phyloP scores from a whole-genome alignment of 1,140 invertebrate species.

The Trachelipus rathkii region DNA sequence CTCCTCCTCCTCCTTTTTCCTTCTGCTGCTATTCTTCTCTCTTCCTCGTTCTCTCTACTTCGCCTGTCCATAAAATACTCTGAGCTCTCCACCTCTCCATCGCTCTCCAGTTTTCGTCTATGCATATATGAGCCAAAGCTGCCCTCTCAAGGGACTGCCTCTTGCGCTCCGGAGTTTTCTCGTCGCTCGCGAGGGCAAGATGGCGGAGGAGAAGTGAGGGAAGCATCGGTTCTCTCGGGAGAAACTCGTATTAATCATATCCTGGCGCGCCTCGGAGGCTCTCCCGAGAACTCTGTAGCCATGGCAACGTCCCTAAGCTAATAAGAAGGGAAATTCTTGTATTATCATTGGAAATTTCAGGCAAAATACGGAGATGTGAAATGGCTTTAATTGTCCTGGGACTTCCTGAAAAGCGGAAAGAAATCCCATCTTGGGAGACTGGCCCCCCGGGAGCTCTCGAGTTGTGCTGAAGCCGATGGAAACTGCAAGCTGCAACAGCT shows the following conservation, averaged over 20 bases:
- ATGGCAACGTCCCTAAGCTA: constrained; percentile 5
- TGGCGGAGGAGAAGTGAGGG: background rate
- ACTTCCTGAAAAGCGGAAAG: constrained; percentile 3
- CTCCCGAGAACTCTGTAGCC: background rate
- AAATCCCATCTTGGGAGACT: constrained; percentile 8
- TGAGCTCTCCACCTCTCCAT: background rate
- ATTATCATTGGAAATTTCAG: constrained; percentile 8
- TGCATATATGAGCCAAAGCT: background rate
- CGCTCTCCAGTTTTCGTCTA: background rate
- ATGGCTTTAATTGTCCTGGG: constrained; percentile 11
- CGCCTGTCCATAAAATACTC: background rate
- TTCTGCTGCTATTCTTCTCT: background rate
- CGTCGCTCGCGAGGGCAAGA: constrained; percentile 3
- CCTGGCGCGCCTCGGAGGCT: background rate
- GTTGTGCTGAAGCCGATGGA: background rate
- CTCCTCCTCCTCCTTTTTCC: background rate
- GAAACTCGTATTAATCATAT: constrained; percentile 9
- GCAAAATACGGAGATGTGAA: constrained; percentile 6
- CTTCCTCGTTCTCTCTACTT: background rate
- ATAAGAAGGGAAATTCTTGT: constrained; percentile 13
- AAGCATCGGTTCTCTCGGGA: background rate
- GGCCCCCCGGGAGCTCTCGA: background rate
- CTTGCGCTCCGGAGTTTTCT: background rate
- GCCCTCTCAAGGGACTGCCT: background rate
- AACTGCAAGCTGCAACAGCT: constrained; percentile 5